Base-by-base conservation (phyloP, 2,888 invertebrate genomes). In the Trissolcus japonicus region DNA sequence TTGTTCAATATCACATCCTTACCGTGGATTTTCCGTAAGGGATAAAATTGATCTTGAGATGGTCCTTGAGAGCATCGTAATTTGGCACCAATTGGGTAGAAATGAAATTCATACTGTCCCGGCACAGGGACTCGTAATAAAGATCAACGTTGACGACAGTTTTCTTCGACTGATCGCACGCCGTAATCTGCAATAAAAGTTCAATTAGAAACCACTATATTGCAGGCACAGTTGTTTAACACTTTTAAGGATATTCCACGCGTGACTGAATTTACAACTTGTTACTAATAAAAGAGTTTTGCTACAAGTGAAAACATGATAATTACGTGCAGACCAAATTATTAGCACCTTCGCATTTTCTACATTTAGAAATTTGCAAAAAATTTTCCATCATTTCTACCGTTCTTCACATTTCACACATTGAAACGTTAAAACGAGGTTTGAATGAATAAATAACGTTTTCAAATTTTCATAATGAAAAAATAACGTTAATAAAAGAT, bases 41-140 rank as follows among this genome's bases (percentile, higher is more conserved):
- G 3, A 91, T 81, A 16, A 91, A 88, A 46, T 87, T 89, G 19
- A 91, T 71, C 4, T 85, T 82, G 7, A 91, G 81, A 79, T 87
- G 82, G 35, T 87, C 82, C 65, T 85, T 85, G 48, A 90, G 79
- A n/a, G 71, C 59, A 59, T 84, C 19, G 84, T 90, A 91, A 0
- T 87, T 84, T 0, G 91, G 90, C 53, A 86, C 83, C 11, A 92
- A 84, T 81, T 92, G 90, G 3, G 86, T 81, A 1, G 77, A 86
- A 41, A 92, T 87, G 80, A 91, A 92, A 43, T 82, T 80, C 11
- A 89, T 89, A 78, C 92, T 91, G 83, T 91, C 91, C 0, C 90
- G 89, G 82, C 92, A 92, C n/a, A 91, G 85, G 0, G 91, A 87
- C 83, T 92, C 92, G 82, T 92, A 92, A 83, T 90, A 92, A 14